These are phyloP conservation scores for Drosophila jambulina DNA, from an alignment of 1,140 invertebrate genomes.

Conservation along the genomic window DNA sequence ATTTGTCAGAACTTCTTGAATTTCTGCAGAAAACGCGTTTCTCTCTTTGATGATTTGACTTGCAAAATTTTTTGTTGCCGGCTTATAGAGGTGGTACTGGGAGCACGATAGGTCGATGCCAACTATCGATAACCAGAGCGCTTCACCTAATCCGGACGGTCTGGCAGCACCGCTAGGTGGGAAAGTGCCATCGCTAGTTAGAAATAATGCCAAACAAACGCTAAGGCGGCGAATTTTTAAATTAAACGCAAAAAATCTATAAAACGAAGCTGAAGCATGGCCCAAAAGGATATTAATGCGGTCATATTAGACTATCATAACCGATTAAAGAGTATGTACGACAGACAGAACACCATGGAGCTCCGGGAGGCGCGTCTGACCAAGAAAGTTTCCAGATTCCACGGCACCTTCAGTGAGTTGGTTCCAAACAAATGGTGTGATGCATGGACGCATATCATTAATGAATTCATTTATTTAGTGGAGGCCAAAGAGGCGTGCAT, in stretches of 20 bases:
- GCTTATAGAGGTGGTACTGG: constrained; percentile 21
- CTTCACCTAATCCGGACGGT: not conserved
- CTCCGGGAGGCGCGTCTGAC: constrained; percentile 14
- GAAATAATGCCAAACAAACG: constrained; percentile 44
- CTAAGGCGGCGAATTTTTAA: constrained; percentile 48
- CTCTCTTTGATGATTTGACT: constrained; percentile 17
- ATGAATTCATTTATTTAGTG: constrained; percentile 14
- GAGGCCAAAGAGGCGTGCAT: not conserved
- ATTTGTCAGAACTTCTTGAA: not conserved
- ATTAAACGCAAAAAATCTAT: not conserved
- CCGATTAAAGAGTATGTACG: constrained; percentile 37
- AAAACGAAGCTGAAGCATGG: constrained; percentile 13
- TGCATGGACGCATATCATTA: not conserved
- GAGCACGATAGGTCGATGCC: not conserved
- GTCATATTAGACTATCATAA: constrained; percentile 17
- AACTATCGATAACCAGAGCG: not conserved
- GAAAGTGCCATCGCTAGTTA: constrained; percentile 12
- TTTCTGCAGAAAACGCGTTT: constrained; percentile 14
- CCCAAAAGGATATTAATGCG: not conserved
- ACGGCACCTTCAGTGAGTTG: constrained; percentile 33
- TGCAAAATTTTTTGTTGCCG: constrained; percentile 61
- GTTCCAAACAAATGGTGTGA: too few relatives aligned
- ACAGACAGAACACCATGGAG: constrained; percentile 29
- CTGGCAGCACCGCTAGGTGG: constrained; percentile 21
- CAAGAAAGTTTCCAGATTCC: constrained; percentile 40